These are phyloP conservation scores for Turritopsis rubra DNA, from an alignment of 30 jellyfish, hydroid and myxozoan species.

Conservation along the genomic window DNA sequence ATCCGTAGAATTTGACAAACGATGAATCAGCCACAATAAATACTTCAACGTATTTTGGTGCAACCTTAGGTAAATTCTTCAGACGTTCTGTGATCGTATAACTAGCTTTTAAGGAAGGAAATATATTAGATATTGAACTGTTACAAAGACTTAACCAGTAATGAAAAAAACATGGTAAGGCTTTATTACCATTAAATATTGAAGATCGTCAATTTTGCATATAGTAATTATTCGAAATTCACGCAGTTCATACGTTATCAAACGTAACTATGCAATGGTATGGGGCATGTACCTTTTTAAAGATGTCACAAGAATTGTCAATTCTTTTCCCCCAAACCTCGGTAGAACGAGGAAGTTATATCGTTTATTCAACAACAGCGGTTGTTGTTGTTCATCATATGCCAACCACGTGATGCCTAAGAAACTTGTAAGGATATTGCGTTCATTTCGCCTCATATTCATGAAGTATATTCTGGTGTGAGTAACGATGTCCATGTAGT, in stretches of 20 bases:
- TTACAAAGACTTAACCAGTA: neutral
- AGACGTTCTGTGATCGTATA: neutral
- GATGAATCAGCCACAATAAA: constrained; percentile 9
- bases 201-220: no score
- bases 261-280: neutral
- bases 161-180: no score
- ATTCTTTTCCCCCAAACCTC: neutral
- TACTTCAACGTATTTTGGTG: constrained; percentile 8
- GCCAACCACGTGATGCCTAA: constrained; percentile 23
- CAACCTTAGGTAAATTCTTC: neutral
- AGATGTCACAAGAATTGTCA: neutral
- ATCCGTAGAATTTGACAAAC: neutral
- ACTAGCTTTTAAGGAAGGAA: neutral
- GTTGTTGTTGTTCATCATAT: constrained; percentile 10
- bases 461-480: neutral
- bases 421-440: neutral
- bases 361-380: neutral
- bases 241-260: no score
- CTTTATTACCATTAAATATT: no score
- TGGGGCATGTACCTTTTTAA: neutral
- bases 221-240: no score
- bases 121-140: neutral
- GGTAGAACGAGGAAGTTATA: constrained; percentile 16
- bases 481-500: constrained; percentile 1
- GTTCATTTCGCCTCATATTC: neutral